A percentile compares a stretch with the other conserved stretches of the same genome.
Evolutionary conservation across 2,113 vertebrate genomes (phyloP).

Genomic region (Cephalopterus ornatus): DNA sequence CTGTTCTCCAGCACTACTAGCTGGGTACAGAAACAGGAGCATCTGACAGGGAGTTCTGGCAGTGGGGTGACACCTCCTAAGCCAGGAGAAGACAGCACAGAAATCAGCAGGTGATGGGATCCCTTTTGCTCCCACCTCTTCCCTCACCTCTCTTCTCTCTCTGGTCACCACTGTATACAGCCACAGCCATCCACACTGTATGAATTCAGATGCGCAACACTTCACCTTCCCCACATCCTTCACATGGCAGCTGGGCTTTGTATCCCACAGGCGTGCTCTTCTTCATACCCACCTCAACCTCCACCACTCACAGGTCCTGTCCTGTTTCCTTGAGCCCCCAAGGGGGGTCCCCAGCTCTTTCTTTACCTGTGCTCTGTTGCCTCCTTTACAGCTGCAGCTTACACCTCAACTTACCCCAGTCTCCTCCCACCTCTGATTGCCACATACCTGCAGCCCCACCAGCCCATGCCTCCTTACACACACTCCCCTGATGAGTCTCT

Average conservation of each 20-base stretch:
- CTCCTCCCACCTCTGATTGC: rapidly evolving
- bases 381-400: neutral
- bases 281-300: neutral
- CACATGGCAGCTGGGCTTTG: neutral
- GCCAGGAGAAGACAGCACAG: neutral
- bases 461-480: neutral
- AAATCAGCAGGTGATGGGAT: neutral
- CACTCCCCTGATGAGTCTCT: neutral
- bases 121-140: neutral
- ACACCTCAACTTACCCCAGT: neutral
- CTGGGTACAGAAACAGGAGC: neutral
- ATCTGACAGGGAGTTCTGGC: neutral
- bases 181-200: neutral
- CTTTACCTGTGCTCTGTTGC: neutral
- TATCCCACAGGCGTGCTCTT: neutral
- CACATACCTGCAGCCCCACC: neutral
- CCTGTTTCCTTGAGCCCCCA: neutral
- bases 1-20: neutral
- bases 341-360: neutral
- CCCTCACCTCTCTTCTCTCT: neutral
- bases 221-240: neutral
- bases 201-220: neutral
- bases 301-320: neutral
- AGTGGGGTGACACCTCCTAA: neutral
- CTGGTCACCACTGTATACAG: rapidly evolving